Conservation (phyloP, 2,888 invertebrate genomes). For the Pristionchus maxplancki region DNA sequence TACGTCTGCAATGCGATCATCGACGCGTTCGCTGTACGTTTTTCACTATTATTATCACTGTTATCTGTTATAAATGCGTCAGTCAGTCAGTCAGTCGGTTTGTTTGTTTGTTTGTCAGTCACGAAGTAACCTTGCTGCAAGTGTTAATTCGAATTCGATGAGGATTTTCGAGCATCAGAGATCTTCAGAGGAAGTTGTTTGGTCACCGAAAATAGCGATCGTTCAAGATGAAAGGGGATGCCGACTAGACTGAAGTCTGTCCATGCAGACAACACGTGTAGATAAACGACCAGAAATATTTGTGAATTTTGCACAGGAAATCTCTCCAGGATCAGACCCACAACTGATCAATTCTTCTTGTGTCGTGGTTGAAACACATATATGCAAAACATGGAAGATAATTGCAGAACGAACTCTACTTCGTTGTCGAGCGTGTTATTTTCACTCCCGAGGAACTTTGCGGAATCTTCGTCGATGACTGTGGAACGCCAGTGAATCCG, state of each 20-base stretch:
- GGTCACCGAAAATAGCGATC: background rate
- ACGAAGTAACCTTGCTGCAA: background rate
- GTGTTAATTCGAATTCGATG: too few relatives aligned
- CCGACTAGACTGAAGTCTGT: background rate
- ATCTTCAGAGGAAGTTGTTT: too few relatives aligned
- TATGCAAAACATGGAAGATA: background rate
- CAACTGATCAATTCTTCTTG: too few relatives aligned
- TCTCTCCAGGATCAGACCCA: too few relatives aligned
- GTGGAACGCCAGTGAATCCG: constrained; percentile 44
- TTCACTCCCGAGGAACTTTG: constrained; percentile 69
- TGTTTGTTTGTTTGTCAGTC: background rate
- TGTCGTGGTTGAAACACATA: background rate
- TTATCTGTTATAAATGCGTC: too few relatives aligned
- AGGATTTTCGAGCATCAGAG: too few relatives aligned
- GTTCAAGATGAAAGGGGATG: background rate
- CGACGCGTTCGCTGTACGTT: constrained; percentile 60
- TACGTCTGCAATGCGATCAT: constrained; percentile 68
- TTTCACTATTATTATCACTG: background rate
- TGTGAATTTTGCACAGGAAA: too few relatives aligned
- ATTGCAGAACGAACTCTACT: constrained; percentile 64
- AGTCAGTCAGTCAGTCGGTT: background rate
- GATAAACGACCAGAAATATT: background rate
- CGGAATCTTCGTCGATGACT: constrained; percentile 62
- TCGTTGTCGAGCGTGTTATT: constrained; percentile 63
- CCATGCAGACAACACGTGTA: background rate